Conservation (phyloP, 2,113 vertebrate genomes). For the Lophotis ruficrista region DNA sequence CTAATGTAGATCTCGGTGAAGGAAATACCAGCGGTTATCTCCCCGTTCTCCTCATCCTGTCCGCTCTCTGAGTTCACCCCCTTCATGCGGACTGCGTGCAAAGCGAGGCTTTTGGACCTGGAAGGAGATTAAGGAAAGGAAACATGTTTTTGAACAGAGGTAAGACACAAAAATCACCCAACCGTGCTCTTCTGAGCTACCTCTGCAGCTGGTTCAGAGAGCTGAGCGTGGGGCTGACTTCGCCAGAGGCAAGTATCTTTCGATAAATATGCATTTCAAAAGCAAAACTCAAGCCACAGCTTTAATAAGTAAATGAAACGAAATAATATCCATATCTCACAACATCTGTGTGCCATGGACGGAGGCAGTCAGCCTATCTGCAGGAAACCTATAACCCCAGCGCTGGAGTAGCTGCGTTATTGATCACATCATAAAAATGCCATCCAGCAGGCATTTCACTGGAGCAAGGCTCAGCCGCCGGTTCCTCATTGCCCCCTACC, state of each 20-base stretch:
- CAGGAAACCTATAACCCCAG: not conserved
- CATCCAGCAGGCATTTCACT: not conserved
- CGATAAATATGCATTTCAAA: not conserved
- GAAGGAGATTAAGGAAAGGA: not conserved
- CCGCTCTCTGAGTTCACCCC: constrained; percentile 74
- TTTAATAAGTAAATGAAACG: not conserved
- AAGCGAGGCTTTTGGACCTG: constrained; percentile 91
- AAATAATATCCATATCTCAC: not conserved
- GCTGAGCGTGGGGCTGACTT: not conserved
- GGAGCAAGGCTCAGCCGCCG: not conserved
- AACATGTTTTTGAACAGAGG: not conserved
- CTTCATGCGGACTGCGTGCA: constrained; percentile 75
- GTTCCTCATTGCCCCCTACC: not conserved
- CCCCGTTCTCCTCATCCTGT: constrained; percentile 67
- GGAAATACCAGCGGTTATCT: constrained; percentile 67
- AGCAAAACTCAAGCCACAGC: not conserved
- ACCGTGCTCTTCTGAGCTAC: not conserved
- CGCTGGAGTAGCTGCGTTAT: not conserved
- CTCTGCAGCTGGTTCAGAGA: not conserved
- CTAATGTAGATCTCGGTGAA: constrained; percentile 70
- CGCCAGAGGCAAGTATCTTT: not conserved
- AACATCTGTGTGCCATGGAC: not conserved
- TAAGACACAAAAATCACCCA: not conserved
- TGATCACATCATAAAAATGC: not conserved
- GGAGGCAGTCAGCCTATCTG: not conserved